These are phyloP conservation scores for Vanessa atalanta DNA, from an alignment of 1,140 invertebrate species.

Conservation along the genomic window DNA sequence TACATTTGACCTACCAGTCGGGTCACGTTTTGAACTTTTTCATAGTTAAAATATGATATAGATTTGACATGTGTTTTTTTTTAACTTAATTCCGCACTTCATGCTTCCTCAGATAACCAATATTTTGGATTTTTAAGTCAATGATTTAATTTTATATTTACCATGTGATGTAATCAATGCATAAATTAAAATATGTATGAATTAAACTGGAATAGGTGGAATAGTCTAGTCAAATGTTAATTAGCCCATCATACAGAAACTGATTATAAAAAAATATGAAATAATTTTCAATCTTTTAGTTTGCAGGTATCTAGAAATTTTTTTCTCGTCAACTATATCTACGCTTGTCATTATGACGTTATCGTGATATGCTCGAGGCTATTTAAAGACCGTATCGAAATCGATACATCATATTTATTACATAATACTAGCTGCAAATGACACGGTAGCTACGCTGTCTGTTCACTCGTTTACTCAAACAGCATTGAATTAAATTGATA, in stretches of 20 bases:
- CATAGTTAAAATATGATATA: no score
- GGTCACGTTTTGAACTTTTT: no score
- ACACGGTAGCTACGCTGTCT: slow-evolving; percentile 47
- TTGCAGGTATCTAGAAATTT: neutral
- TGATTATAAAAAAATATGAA: neutral
- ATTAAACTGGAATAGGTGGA: neutral
- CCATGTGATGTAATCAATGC: no score
- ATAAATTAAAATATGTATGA: no score
- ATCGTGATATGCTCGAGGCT: slow-evolving; percentile 18
- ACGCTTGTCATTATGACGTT: slow-evolving; percentile 24
- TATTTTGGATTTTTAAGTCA: no score
- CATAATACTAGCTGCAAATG: slow-evolving; percentile 43
- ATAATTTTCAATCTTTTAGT: neutral
- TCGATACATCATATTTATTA: slow-evolving; percentile 40
- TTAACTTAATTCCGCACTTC: no score
- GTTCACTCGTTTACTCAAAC: slow-evolving; percentile 52
- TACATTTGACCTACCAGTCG: no score
- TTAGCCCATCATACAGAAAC: neutral
- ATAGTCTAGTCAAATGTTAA: neutral
- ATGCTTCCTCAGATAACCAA: no score
- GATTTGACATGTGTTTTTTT: no score
- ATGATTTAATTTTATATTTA: no score
- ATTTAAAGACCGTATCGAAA: slow-evolving; percentile 39
- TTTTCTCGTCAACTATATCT: slow-evolving; percentile 16
- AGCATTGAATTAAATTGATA: slow-evolving; percentile 69